Conservation (phyloP, 2,888 invertebrate genomes). For the Xanthostigma xanthostigma region DNA sequence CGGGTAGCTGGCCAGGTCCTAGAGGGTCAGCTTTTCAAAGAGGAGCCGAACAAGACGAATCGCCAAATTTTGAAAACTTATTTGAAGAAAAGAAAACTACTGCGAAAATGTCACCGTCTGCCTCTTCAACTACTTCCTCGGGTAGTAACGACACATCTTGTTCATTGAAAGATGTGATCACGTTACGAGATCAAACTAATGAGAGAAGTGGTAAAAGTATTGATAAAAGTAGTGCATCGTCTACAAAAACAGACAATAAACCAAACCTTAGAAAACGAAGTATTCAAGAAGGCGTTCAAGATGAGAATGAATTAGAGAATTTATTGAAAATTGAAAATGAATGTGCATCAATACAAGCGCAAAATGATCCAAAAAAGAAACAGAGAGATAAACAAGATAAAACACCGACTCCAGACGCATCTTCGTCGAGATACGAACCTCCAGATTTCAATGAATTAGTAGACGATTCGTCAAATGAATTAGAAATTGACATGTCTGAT, state of each 20-base stretch:
- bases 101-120: slow-evolving; percentile 46
- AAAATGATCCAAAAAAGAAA: slow-evolving; percentile 16
- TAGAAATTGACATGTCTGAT: slow-evolving; percentile 68
- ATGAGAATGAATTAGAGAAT: slow-evolving; percentile 17
- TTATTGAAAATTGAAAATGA: slow-evolving; percentile 34
- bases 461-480: slow-evolving; percentile 62
- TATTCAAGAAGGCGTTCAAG: slow-evolving; percentile 17
- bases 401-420: slow-evolving; percentile 20
- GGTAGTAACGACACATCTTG: slow-evolving; percentile 42
- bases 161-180: slow-evolving; percentile 49
- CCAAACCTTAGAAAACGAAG: neutral
- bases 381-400: slow-evolving; percentile 24
- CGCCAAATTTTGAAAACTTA: slow-evolving; percentile 68
- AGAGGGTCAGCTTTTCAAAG: slow-evolving; percentile 45
- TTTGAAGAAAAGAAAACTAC: slow-evolving; percentile 68
- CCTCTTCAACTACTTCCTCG: slow-evolving; percentile 40
- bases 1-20: slow-evolving; percentile 70
- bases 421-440: slow-evolving; percentile 46
- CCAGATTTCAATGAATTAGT: slow-evolving; percentile 62
- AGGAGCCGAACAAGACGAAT: slow-evolving; percentile 50
- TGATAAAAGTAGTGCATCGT: slow-evolving; percentile 9
- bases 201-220: neutral
- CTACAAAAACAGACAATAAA: slow-evolving; percentile 13
- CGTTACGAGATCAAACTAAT: slow-evolving; percentile 27
- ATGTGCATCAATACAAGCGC: slow-evolving; percentile 29